Conservation (phyloP, 2,888 invertebrate genomes). For the Mimachlamys varia region DNA sequence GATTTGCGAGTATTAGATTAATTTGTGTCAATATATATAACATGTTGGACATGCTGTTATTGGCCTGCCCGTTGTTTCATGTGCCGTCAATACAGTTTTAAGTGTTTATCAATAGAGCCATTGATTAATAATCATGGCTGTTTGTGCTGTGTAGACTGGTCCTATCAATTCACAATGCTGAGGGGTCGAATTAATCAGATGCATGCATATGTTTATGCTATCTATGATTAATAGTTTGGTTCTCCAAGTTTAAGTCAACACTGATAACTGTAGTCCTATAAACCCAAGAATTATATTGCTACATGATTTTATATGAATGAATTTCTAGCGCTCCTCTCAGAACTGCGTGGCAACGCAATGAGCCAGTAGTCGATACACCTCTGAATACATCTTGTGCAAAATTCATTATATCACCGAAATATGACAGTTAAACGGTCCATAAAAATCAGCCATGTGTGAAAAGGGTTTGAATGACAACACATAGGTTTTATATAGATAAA, state of each 20-base stretch:
- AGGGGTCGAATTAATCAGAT: not conserved
- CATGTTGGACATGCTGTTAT: not conserved
- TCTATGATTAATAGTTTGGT: constrained; percentile 30
- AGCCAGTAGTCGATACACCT: constrained; percentile 9
- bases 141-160: constrained; percentile 19
- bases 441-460: constrained; percentile 20
- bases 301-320: constrained; percentile 14
- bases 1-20: constrained; percentile 1
- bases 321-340: constrained; percentile 9
- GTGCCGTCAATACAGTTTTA: constrained; percentile 16
- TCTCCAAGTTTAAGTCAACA: constrained; percentile 1
- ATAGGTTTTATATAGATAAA: constrained; percentile 28
- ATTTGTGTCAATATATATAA: constrained; percentile 14
- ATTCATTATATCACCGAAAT: constrained; percentile 36
- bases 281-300: constrained; percentile 29
- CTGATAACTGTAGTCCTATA: not conserved
- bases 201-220: constrained; percentile 27
- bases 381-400: constrained; percentile 31
- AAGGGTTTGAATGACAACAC: constrained; percentile 9
- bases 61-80: not conserved
- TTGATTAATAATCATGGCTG: constrained; percentile 22
- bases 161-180: not conserved
- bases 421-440: constrained; percentile 21
- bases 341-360: constrained; percentile 36
- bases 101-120: constrained; percentile 19